Evolutionary conservation across 1,140 invertebrate genomes (phyloP).

Genomic region (Rhyacophila brunnea): DNA sequence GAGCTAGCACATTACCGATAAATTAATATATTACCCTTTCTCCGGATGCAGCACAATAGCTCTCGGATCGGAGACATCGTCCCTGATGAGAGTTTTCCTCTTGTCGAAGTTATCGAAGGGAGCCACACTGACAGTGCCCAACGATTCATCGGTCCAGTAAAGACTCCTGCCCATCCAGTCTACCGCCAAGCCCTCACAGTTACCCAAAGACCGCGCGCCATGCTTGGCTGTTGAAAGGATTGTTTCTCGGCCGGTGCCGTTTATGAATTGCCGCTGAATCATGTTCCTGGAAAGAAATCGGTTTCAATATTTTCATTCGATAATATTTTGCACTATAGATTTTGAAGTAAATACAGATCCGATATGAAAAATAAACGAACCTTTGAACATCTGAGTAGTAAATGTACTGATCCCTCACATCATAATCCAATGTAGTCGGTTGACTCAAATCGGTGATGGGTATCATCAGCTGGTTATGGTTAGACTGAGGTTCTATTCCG

Average conservation of each 20-base stretch:
- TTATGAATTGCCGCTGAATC: constrained; percentile 77
- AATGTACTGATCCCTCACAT: constrained; percentile 62
- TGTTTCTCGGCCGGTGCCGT: constrained; percentile 63
- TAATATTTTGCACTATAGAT: too few relatives aligned
- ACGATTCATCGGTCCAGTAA: constrained; percentile 77
- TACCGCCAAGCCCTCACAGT: constrained; percentile 70
- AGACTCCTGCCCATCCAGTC: constrained; percentile 80
- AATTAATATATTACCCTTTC: constrained; percentile 46
- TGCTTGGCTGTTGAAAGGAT: constrained; percentile 59
- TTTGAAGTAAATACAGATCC: too few relatives aligned
- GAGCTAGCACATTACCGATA: too few relatives aligned
- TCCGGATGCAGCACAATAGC: constrained; percentile 71
- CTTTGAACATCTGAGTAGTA: constrained; percentile 68
- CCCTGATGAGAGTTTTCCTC: constrained; percentile 56
- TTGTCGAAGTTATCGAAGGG: constrained; percentile 55
- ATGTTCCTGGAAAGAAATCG: constrained; percentile 44
- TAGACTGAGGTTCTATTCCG: constrained; percentile 42
- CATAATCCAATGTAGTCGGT: constrained; percentile 68
- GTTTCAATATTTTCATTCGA: background rate
- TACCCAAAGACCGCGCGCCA: constrained; percentile 49
- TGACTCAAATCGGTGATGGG: constrained; percentile 64
- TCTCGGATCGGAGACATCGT: constrained; percentile 58
- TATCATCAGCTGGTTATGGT: constrained; percentile 54
- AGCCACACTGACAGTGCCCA: constrained; percentile 62
- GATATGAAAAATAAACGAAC: too few relatives aligned